A percentile compares a stretch with the other conserved stretches of the same genome.
These are phyloP conservation scores for Tanypteryx hageni DNA, from an alignment of 2,888 invertebrate species.

Conservation along the genomic window DNA sequence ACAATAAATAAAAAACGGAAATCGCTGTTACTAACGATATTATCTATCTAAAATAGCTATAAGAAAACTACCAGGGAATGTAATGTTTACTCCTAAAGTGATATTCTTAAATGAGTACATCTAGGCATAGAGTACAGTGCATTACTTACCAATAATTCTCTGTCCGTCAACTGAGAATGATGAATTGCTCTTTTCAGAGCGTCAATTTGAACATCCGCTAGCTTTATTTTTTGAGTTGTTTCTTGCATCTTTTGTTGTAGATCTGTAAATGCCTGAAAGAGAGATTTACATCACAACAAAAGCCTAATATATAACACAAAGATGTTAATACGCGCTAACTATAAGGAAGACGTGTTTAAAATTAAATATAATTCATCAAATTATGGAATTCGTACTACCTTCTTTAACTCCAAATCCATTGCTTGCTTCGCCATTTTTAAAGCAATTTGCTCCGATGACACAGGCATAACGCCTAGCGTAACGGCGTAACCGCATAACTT, in stretches of 20 bases:
- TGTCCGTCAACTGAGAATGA: conserved; percentile 84
- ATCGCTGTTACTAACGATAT: too few relatives aligned
- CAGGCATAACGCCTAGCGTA: not conserved
- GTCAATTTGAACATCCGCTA: conserved; percentile 88
- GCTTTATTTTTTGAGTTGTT: conserved; percentile 86
- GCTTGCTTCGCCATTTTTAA: conserved; percentile 61
- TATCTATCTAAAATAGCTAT: too few relatives aligned
- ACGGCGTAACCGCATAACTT: not conserved
- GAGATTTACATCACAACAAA: not conserved
- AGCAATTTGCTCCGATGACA: not conserved
- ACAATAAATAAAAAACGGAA: too few relatives aligned
- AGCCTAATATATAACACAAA: too few relatives aligned
- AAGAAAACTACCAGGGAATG: too few relatives aligned
- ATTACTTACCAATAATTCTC: conserved; percentile 75
- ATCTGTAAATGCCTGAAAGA: conserved; percentile 84
- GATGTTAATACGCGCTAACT: too few relatives aligned
- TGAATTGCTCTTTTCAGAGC: conserved; percentile 82
- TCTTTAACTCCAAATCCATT: conserved; percentile 80
- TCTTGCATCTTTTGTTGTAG: conserved; percentile 89
- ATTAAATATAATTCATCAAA: conserved; percentile 4
- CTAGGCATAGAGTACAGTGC: too few relatives aligned
- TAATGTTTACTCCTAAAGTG: too few relatives aligned
- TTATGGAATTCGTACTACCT: conserved; percentile 71
- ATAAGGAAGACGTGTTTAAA: not conserved
- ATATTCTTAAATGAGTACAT: conserved; percentile 54